Conservation (phyloP, 2,113 vertebrate species). For the Antigone vipio region DNA sequence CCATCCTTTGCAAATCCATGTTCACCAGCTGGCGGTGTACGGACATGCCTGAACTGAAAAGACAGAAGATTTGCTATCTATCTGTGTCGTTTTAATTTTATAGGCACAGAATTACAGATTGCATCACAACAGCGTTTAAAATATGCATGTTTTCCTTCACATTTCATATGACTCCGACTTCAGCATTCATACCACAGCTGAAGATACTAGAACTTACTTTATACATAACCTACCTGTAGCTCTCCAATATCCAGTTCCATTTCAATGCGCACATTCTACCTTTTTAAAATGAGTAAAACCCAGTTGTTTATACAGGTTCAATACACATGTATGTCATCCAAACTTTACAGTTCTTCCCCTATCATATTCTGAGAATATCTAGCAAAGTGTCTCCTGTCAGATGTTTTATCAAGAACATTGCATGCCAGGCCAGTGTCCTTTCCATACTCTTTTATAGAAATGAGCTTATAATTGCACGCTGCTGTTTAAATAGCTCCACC, state of each 20-base stretch:
- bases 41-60: neutral
- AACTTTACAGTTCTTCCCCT: neutral
- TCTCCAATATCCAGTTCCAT: neutral
- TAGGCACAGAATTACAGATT: neutral
- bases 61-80: neutral
- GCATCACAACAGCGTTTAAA: neutral
- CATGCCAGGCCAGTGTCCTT: neutral
- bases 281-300: neutral
- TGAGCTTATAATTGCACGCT: neutral
- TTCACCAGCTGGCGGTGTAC: neutral
- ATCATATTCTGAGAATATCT: neutral
- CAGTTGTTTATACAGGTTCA: neutral
- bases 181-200: neutral
- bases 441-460: neutral
- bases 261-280: neutral
- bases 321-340: accelerated
- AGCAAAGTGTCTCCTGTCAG: neutral
- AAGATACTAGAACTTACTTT: neutral
- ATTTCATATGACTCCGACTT: neutral
- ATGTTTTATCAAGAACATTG: neutral
- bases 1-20: neutral
- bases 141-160: neutral
- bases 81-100: neutral
- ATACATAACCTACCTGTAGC: neutral
- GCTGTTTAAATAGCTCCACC: neutral